Percentiles rank a stretch among this genome's conserved stretches.
phyloP scores from a whole-genome alignment of 2,888 invertebrate genomes.

The Lasioglossum marginatum region DNA sequence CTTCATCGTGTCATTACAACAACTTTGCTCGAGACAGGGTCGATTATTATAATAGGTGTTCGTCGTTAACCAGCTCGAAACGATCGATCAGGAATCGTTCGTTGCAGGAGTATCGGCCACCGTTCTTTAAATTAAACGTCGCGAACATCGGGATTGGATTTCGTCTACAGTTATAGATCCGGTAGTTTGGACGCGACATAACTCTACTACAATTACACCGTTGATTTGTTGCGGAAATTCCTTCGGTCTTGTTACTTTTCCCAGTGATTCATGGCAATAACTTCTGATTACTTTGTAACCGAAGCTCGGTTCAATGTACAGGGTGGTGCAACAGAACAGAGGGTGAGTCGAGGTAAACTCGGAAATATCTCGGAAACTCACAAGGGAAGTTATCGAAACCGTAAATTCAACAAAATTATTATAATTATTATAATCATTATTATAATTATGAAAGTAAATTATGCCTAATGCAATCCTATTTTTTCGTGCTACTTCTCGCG shows the following conservation, averaged over 20 bases:
- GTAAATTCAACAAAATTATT: too few species aligned
- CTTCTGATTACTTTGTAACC: slow-evolving; percentile 38
- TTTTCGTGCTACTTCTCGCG: too few species aligned
- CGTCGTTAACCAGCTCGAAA: neutral
- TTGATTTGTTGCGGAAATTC: slow-evolving; percentile 65
- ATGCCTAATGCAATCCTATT: too few species aligned
- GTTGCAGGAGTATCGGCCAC: slow-evolving; percentile 33
- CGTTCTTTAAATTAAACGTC: slow-evolving; percentile 31
- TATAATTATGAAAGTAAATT: too few species aligned
- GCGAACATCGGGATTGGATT: slow-evolving; percentile 40
- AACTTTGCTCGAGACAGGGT: neutral
- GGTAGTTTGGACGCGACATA: slow-evolving; percentile 38
- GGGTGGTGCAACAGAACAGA: too few species aligned
- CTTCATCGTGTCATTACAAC: neutral
- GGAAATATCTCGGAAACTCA: too few species aligned
- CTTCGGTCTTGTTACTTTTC: slow-evolving; percentile 21
- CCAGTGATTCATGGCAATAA: slow-evolving; percentile 40
- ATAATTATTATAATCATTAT: too few species aligned
- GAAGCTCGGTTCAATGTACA: slow-evolving; percentile 23
- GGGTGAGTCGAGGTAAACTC: too few species aligned
- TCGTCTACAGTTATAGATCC: slow-evolving; percentile 18
- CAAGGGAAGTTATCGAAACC: too few species aligned
- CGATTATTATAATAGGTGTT: neutral
- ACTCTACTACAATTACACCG: slow-evolving; percentile 43
- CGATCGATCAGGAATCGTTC: slow-evolving; percentile 26